Evolutionary conservation across 2,888 invertebrate genomes (phyloP).

Genomic region (Cantharis rustica): DNA sequence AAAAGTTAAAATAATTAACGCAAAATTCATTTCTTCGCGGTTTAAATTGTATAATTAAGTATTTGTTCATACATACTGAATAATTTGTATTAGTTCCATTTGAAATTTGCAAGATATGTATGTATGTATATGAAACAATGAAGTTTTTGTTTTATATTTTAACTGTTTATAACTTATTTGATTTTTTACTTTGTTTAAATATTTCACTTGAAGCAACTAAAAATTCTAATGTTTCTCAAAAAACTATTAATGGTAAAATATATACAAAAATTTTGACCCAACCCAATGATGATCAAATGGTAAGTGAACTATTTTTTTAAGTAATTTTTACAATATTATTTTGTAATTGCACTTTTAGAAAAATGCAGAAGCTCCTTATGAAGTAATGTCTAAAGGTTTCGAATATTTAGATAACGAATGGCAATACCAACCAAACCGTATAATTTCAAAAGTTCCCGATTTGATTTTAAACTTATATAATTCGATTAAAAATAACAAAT

Average conservation of each 20-base stretch:
- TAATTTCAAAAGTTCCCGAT: neutral
- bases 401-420: conserved; percentile 6
- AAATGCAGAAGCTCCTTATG: neutral
- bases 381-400: neutral
- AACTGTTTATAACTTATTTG: neutral
- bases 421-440: neutral
- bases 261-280: neutral
- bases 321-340: neutral
- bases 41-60: neutral
- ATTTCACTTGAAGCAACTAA: neutral
- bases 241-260: neutral
- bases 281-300: neutral
- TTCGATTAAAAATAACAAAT: conserved; percentile 28
- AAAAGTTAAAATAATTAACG: neutral
- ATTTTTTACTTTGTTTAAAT: neutral
- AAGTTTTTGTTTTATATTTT: neutral
- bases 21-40: neutral
- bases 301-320: neutral
- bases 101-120: no score
- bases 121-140: neutral
- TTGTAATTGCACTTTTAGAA: neutral
- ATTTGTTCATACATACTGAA: neutral
- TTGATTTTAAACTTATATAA: conserved; percentile 5
- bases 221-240: neutral
- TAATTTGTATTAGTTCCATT: no score